These are phyloP conservation scores for Glyphotaelius pellucidus DNA, from an alignment of 2,888 invertebrate species.

Conservation along the genomic window DNA sequence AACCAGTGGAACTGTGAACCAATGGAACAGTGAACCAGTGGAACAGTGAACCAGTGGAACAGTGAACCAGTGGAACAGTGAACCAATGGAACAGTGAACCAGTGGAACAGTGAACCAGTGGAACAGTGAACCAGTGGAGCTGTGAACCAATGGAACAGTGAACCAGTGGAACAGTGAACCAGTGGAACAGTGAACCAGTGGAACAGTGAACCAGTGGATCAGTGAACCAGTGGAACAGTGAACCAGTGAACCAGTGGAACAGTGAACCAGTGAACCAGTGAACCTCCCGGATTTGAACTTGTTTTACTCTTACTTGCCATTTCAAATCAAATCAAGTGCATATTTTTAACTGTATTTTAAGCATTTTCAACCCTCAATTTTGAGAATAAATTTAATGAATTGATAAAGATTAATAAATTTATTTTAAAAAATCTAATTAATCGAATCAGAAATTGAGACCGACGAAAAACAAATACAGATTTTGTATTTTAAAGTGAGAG, in stretches of 20 bases:
- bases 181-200: not conserved
- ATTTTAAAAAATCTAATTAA: not conserved
- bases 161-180: not conserved
- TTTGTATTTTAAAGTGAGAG: too few relatives aligned
- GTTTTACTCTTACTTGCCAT: not conserved
- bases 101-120: not conserved
- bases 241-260: not conserved
- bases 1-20: too few relatives aligned
- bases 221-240: too few relatives aligned
- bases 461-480: not conserved
- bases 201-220: not conserved
- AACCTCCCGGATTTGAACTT: not conserved
- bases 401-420: not conserved
- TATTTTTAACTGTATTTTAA: not conserved
- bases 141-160: too few relatives aligned
- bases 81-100: not conserved
- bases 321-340: not conserved
- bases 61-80: not conserved
- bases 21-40: not conserved
- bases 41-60: not conserved
- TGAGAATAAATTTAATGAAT: not conserved
- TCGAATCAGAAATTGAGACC: not conserved
- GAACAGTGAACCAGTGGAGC: not conserved
- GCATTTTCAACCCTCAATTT: not conserved
- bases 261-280: not conserved